Base-by-base conservation (phyloP, 2,888 invertebrate species). In the Altica lythri region DNA sequence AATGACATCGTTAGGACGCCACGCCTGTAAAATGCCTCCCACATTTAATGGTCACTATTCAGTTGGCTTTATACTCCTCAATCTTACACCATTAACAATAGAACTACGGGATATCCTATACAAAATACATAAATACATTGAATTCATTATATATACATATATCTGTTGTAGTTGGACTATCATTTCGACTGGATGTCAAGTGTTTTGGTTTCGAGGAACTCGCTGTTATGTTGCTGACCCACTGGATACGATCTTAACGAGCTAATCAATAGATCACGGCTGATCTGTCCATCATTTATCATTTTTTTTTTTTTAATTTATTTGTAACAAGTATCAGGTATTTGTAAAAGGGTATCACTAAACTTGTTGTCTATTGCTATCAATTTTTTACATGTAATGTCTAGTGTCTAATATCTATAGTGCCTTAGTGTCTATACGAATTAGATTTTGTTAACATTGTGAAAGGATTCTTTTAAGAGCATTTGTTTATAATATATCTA, bases 251-350 rank as follows among this genome's bases (percentile, higher is more conserved):
- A 65, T 71, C 75, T 74, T 77, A 77, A 77, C 77, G 76, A 77
- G 75, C 75, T 76, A 77, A 77, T 77, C 77, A 77, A 77, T 77
- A 77, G 77, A 77, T 77, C 77, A 77, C 76, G 76, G 73, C 67
- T 69, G 74, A 73, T 69, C 73, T 69, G 66, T 68, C 68, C 69
- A 75, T 76, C 77, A 77, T 77, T 76, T 72, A 76, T 77, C 77
- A 77, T 77, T 69, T 69, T 71, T 69, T 75, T 45, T 32, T 27
- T 40, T 18, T 40, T 75, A 76, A 75, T 73, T 74, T 76, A 75
- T 75, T 75, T 72, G 75, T 76, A 76, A 74, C 75, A 73, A 73
- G 71, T 70, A 72, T 71, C 71, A 66, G 69, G 70, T 71, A 72
- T 72, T 67, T 70, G 44, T 37, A 49, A 55, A 54, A 72, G 68